phyloP scores from a whole-genome alignment of 1,140 invertebrate genomes.

The Zophobas atratus region DNA sequence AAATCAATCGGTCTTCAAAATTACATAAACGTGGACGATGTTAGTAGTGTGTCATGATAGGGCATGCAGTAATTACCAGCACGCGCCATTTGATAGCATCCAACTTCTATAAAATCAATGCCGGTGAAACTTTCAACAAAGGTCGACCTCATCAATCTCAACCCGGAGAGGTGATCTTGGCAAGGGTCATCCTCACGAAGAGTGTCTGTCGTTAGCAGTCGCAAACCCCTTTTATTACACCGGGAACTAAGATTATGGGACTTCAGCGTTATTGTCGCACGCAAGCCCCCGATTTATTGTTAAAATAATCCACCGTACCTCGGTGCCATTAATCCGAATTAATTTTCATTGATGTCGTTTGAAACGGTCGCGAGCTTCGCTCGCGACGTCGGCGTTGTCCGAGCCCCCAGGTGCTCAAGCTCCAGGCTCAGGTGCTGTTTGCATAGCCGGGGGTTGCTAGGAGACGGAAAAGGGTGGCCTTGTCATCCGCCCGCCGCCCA shows the following conservation, averaged over 20 bases:
- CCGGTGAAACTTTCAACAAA: conserved; percentile 35
- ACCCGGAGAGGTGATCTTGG: conserved; percentile 32
- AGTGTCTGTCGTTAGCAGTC: conserved; percentile 40
- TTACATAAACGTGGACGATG: conserved; percentile 7
- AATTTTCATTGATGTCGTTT: too few relatives aligned
- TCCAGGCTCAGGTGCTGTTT: conserved; percentile 34
- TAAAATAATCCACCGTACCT: conserved; percentile 19
- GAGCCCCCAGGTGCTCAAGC: conserved; percentile 24
- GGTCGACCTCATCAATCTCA: conserved; percentile 35
- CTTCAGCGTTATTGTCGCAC: conserved; percentile 20
- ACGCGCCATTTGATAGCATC: conserved; percentile 28
- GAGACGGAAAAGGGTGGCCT: conserved; percentile 35
- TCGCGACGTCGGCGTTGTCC: conserved; percentile 7
- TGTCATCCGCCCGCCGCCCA: conserved; percentile 34
- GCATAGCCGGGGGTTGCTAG: conserved; percentile 36
- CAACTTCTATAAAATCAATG: conserved; percentile 28
- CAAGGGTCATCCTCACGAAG: conserved; percentile 31
- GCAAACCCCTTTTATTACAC: conserved; percentile 36
- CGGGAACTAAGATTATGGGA: background rate
- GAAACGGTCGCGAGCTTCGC: background rate
- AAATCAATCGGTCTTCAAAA: background rate
- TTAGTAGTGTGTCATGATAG: conserved; percentile 1
- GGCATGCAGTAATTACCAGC: conserved; percentile 23
- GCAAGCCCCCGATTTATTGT: conserved; percentile 9
- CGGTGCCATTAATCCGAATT: background rate